Percentiles rank a stretch among this genome's conserved stretches.
Conservation (phyloP, 2,113 vertebrate species). For the Arenaria interpres region DNA sequence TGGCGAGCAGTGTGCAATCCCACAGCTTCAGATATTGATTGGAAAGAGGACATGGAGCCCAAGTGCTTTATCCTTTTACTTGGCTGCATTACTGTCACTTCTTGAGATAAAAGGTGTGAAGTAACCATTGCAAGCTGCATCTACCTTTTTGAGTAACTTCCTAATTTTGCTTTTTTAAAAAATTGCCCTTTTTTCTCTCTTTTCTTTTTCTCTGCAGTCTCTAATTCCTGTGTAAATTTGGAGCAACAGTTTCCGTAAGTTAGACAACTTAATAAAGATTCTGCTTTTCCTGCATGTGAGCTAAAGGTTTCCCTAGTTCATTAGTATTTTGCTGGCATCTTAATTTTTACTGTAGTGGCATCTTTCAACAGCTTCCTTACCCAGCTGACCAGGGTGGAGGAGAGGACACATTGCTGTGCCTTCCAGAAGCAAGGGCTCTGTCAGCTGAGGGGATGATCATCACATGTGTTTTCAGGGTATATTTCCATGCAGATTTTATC, state of each 20-base stretch:
- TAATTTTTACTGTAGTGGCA: neutral
- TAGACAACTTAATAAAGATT: neutral
- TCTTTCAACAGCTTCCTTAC: neutral
- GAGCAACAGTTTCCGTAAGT: neutral
- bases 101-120: neutral
- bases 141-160: neutral
- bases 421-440: neutral
- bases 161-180: neutral
- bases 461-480: neutral
- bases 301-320: neutral
- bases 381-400: neutral
- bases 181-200: neutral
- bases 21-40: neutral
- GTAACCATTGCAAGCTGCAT: neutral
- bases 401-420: neutral
- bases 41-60: neutral
- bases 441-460: neutral
- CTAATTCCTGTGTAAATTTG: neutral
- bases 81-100: neutral
- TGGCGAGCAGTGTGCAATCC: neutral
- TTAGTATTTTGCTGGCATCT: neutral
- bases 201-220: neutral
- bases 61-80: neutral
- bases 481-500: neutral
- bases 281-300: neutral